Percentiles rank a stretch among this genome's conserved stretches.
Conservation (phyloP, 2,888 invertebrate genomes). For the Rhamphomyia laevipes region DNA sequence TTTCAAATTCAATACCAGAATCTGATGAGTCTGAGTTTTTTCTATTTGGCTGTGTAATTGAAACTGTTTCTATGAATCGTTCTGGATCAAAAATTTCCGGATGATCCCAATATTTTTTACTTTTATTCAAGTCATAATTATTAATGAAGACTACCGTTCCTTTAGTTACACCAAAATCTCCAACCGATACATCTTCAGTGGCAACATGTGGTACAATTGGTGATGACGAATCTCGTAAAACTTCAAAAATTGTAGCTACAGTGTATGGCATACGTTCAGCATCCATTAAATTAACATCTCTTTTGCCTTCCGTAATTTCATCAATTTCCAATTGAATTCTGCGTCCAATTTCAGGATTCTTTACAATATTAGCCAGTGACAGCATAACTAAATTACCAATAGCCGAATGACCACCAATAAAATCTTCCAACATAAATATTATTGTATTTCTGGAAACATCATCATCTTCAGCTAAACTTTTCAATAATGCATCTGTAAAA, state of each 20-base stretch:
- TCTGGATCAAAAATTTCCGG: slow-evolving; percentile 60
- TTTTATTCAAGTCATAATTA: slow-evolving; percentile 64
- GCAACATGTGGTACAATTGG: slow-evolving; percentile 81
- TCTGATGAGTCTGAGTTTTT: neutral
- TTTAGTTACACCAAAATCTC: slow-evolving; percentile 56
- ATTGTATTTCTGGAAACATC: slow-evolving; percentile 59
- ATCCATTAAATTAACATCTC: slow-evolving; percentile 49
- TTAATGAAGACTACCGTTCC: slow-evolving; percentile 71
- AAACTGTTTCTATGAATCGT: slow-evolving; percentile 47
- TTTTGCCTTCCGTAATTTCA: slow-evolving; percentile 29
- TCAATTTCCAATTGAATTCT: slow-evolving; percentile 58
- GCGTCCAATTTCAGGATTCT: slow-evolving; percentile 49
- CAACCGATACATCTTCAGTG: slow-evolving; percentile 56
- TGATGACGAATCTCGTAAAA: slow-evolving; percentile 60
- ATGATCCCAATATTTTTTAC: slow-evolving; percentile 56
- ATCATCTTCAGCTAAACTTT: slow-evolving; percentile 50
- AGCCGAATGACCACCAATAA: slow-evolving; percentile 73
- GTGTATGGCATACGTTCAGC: slow-evolving; percentile 57
- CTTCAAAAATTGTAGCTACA: slow-evolving; percentile 64
- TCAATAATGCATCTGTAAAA: slow-evolving; percentile 61
- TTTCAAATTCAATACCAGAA: neutral
- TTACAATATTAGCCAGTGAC: slow-evolving; percentile 51
- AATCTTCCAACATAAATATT: slow-evolving; percentile 68
- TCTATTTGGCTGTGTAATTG: neutral
- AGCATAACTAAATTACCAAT: slow-evolving; percentile 69